These are phyloP conservation scores for Microtus montanus DNA, from an alignment of 2,113 vertebrate species.

Conservation along the genomic window DNA sequence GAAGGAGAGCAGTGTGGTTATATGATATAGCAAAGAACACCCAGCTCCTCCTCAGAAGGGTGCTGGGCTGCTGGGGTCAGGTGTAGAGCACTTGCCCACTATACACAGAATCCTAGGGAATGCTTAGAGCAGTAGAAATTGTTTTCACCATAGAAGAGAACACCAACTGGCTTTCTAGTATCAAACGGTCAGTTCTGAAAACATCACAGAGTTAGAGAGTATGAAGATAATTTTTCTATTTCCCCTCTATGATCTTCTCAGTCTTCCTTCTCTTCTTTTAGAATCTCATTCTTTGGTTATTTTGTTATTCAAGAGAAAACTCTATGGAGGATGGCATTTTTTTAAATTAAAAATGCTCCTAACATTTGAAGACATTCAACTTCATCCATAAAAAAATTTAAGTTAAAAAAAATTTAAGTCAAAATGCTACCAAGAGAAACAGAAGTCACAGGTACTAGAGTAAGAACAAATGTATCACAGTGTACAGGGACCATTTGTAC, in stretches of 20 bases:
- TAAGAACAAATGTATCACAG: not conserved
- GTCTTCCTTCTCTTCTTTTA: not conserved
- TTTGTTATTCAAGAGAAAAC: constrained; percentile 26
- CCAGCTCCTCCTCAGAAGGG: not conserved
- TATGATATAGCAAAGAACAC: not conserved
- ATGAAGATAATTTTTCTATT: constrained; percentile 38
- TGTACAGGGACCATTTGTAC: not conserved
- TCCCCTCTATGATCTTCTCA: constrained; percentile 25
- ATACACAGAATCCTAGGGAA: not conserved
- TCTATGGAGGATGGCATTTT: constrained; percentile 1
- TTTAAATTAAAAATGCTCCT: constrained; percentile 22
- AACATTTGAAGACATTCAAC: not conserved
- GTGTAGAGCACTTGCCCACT: not conserved
- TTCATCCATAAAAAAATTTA: constrained; percentile 19
- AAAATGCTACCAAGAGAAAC: not conserved
- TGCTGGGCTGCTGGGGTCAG: not conserved
- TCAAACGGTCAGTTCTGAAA: not conserved
- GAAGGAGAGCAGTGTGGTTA: not conserved
- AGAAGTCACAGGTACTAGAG: not conserved
- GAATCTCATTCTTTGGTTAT: not conserved
- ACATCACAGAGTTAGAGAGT: not conserved
- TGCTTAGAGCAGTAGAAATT: not conserved
- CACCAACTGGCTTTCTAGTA: not conserved
- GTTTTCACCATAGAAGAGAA: not conserved
- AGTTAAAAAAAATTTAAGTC: constrained; percentile 41